Evolutionary conservation across 2,797 vertebrate genomes (phyloP).

Genomic region (Pangasius sanitwongsei): DNA sequence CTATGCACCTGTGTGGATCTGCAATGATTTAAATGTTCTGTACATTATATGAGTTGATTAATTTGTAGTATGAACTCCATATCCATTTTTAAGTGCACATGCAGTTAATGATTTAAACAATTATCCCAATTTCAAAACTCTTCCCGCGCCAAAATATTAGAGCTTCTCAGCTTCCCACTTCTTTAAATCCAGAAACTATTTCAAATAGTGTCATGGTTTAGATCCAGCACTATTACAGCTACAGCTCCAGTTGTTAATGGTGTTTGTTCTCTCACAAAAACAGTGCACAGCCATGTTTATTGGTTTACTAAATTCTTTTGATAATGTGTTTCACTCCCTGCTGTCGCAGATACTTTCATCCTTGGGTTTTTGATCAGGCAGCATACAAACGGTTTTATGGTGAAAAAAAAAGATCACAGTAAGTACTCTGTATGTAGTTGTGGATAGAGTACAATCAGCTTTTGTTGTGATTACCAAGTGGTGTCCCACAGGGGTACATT

Average conservation of each 20-base stretch:
- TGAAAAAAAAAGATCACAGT: constrained; percentile 3
- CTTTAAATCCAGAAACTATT: constrained; percentile 2
- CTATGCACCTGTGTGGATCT: not conserved
- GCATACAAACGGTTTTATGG: not conserved
- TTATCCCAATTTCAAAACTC: not conserved
- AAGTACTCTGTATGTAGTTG: not conserved
- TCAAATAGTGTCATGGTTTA: not conserved
- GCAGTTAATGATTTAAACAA: not conserved
- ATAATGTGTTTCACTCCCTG: constrained; percentile 15
- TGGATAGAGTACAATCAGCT: not conserved
- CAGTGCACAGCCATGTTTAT: constrained; percentile 20
- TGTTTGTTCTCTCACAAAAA: constrained; percentile 5
- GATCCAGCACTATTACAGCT: not conserved
- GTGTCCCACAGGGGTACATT: not conserved
- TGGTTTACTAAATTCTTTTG: constrained; percentile 26
- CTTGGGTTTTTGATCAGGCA: not conserved
- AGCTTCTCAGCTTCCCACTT: not conserved
- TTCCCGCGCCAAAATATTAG: not conserved
- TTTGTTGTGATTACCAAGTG: not conserved
- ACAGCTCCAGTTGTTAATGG: not conserved
- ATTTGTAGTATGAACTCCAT: not conserved
- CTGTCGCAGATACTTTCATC: constrained; percentile 18
- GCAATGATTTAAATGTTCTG: not conserved
- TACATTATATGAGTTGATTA: not conserved
- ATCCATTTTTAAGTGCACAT: not conserved